Percentiles rank a stretch among this genome's conserved stretches.
phyloP scores from a whole-genome alignment of 2,888 invertebrate genomes.

The Seira ritae region DNA sequence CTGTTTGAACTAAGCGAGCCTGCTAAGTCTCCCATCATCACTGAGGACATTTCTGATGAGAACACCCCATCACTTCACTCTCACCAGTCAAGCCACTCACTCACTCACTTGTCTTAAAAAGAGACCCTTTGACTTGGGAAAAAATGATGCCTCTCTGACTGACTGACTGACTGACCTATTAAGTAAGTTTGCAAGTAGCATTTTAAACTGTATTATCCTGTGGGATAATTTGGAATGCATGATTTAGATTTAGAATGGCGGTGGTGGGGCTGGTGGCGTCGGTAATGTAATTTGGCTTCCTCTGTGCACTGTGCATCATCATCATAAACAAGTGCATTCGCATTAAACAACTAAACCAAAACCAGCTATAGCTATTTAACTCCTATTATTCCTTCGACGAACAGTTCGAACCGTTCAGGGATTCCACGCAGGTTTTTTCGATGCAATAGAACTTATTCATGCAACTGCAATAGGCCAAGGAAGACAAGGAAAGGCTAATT shows the following conservation, averaged over 20 bases:
- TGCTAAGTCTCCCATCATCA: not conserved
- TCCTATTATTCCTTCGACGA: not conserved
- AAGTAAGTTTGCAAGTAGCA: too few relatives aligned
- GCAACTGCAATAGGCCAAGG: slow-evolving; percentile 33
- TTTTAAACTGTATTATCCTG: slow-evolving; percentile 11
- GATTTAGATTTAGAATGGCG: not conserved
- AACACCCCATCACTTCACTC: slow-evolving; percentile 16
- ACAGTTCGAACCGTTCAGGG: not conserved
- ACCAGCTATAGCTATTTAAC: not conserved
- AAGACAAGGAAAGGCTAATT: slow-evolving; percentile 22
- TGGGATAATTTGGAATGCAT: not conserved
- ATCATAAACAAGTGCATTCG: not conserved
- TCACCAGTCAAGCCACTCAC: slow-evolving; percentile 25
- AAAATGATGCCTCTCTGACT: slow-evolving; percentile 20
- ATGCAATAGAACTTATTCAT: not conserved
- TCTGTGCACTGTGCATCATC: too few relatives aligned
- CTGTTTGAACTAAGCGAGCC: not conserved
- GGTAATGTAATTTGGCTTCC: too few relatives aligned
- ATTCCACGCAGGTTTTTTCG: not conserved
- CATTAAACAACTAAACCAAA: not conserved
- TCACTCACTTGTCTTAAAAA: not conserved
- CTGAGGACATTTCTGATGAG: slow-evolving; percentile 23
- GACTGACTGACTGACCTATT: too few relatives aligned
- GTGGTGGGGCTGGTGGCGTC: too few relatives aligned
- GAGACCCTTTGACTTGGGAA: slow-evolving; percentile 38